These are phyloP conservation scores for Mesocentrotus franciscanus DNA, from an alignment of 53 echinoderm and acorn worm species.

Conservation along the genomic window DNA sequence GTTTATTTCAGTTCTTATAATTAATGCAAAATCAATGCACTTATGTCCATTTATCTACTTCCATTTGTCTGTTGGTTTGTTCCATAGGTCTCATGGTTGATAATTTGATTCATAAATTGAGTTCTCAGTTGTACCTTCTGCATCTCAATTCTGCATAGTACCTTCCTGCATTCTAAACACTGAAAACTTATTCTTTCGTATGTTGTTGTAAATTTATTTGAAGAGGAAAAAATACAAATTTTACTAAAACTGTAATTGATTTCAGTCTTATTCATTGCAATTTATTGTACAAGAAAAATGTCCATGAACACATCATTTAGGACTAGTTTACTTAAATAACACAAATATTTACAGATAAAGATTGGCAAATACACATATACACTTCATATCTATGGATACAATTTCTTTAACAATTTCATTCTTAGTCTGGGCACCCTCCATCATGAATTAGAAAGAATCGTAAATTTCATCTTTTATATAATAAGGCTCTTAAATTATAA, in stretches of 20 bases:
- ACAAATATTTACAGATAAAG: conserved; percentile 2
- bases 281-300: conserved; percentile 40
- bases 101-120: no score
- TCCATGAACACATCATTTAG: background rate
- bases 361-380: conserved; percentile 37
- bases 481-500: background rate
- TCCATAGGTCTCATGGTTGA: no score
- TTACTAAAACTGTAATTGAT: background rate
- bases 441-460: background rate
- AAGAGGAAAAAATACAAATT: background rate
- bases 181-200: background rate
- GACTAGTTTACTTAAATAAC: conserved; percentile 41
- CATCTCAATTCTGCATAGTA: background rate
- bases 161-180: background rate
- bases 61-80: no score
- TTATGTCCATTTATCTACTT: no score
- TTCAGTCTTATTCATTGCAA: conserved; percentile 35
- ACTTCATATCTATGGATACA: background rate
- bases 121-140: no score
- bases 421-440: background rate
- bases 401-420: background rate
- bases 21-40: no score
- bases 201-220: background rate
- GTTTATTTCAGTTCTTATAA: no score
- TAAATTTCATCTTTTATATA: background rate